phyloP scores from a whole-genome alignment of 2,113 vertebrate species.

The Pelecanus crispus region DNA sequence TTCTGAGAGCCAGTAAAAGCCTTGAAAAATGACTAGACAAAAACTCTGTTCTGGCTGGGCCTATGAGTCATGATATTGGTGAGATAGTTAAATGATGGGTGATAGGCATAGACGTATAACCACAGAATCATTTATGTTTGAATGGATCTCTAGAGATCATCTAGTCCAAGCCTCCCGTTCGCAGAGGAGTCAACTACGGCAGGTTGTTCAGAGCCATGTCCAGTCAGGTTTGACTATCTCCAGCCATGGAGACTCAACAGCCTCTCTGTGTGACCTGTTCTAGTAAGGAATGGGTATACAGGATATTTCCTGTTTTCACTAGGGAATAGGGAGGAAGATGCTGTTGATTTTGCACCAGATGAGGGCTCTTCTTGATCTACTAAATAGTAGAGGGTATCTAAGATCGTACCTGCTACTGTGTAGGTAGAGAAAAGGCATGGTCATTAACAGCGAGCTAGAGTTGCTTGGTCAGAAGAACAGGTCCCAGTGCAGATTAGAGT shows the following conservation, averaged over 20 bases:
- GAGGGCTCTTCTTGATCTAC: background rate
- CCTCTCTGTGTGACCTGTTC: background rate
- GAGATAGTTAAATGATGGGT: background rate
- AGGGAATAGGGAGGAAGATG: background rate
- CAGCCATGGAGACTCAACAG: background rate
- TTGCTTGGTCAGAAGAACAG: background rate
- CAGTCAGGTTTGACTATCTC: background rate
- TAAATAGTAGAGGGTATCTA: background rate
- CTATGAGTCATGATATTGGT: background rate
- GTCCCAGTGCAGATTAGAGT: background rate
- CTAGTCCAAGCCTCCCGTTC: background rate
- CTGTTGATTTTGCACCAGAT: background rate
- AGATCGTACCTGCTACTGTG: background rate
- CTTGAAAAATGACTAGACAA: background rate
- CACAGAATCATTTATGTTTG: background rate
- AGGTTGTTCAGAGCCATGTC: background rate
- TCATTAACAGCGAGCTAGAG: background rate
- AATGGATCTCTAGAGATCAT: background rate
- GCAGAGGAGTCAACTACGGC: background rate
- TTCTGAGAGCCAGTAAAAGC: background rate
- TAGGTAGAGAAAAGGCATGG: background rate
- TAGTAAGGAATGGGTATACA: background rate
- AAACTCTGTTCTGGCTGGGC: background rate
- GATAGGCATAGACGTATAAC: background rate
- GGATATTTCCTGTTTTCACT: background rate